Evolutionary conservation across 2,888 invertebrate species (phyloP).

Genomic region (Iselma pallidipennis): DNA sequence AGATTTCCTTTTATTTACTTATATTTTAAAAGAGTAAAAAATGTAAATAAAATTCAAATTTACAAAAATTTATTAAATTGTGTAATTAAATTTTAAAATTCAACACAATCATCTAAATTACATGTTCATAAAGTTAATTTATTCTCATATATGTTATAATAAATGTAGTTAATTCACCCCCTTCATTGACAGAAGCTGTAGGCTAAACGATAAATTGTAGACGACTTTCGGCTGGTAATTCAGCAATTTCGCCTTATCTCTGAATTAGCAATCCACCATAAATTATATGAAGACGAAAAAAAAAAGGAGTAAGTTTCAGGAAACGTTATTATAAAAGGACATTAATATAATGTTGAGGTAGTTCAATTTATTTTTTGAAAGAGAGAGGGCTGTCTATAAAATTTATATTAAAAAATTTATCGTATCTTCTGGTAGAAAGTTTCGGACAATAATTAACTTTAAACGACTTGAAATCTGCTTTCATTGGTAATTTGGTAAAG

Average conservation of each 20-base stretch:
- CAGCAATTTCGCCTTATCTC: slow-evolving; percentile 9
- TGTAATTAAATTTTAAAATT: not conserved
- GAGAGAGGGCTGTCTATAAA: slow-evolving; percentile 26
- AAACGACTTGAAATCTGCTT: slow-evolving; percentile 34
- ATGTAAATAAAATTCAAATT: slow-evolving; percentile 19
- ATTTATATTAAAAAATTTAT: slow-evolving; percentile 36
- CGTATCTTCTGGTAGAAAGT: slow-evolving; percentile 33
- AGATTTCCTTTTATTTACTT: slow-evolving; percentile 13
- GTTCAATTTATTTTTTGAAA: slow-evolving; percentile 18
- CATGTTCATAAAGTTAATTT: not conserved
- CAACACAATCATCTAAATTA: not conserved
- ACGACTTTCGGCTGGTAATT: not conserved
- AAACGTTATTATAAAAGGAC: slow-evolving; percentile 11
- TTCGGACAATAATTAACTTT: slow-evolving; percentile 43
- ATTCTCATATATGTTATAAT: not conserved
- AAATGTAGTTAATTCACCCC: not conserved
- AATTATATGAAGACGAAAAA: slow-evolving; percentile 4
- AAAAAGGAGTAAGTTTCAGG: not conserved
- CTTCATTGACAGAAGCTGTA: not conserved
- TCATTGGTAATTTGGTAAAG: slow-evolving; percentile 41
- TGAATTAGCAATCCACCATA: slow-evolving; percentile 16
- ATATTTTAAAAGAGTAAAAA: slow-evolving; percentile 11
- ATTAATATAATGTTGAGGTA: slow-evolving; percentile 16
- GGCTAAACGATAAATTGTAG: not conserved
- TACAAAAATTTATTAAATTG: slow-evolving; percentile 15